Base-by-base conservation (phyloP, 1,140 invertebrate species). In the Dolichoris vasculosae region DNA sequence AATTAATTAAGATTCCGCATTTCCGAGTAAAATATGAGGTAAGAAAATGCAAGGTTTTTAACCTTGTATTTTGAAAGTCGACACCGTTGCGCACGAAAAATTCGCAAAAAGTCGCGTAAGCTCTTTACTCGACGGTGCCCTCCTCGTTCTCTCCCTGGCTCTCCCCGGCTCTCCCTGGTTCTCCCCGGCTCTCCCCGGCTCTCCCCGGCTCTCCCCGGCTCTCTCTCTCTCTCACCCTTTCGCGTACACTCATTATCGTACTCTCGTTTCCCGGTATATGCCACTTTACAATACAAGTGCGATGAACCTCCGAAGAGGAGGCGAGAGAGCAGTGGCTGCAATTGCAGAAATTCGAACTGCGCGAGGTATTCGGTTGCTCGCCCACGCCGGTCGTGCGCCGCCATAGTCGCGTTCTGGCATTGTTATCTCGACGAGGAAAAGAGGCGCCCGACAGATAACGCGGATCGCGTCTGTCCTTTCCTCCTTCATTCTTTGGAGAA, bases 261-360 rank as follows among this genome's bases (percentile, higher is more conserved):
- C 20, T 51, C 79, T 64, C 51, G 38, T 87, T 87, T 87, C 85
- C 78, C 7, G 46, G 81, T 73, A 82, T 40, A 59, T 51, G 51
- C 30, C 55, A 73, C 69, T 73, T 73, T 43, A 73, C 69, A 43
- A 43, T 43, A 9, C 69, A 73, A 73, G 69, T 73, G 69, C 69
- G 69, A 73, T 73, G 69, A 73, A 73, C 69, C 40, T 73, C 69
- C 69, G 40, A 43, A 73, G 67, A 71, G 15, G 67, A 71, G 51
- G 20, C 40, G 40, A 43, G 13, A 32, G 75, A 87, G 87, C 87
- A 83, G 86, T 85, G 83, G 86, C 79, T 88, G 90, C 89, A 89
- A 91, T 91, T 90, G 89, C 88, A 90, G 91, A 91, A 92, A 92
- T 89, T 89, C 89, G 88, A 91, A 89, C 87, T 89, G 82, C 20